Evolutionary conservation across 1,140 invertebrate species (phyloP), one percentile per base, ranked within the genome.

Genomic region (Rhagoletis zephyria): DNA sequence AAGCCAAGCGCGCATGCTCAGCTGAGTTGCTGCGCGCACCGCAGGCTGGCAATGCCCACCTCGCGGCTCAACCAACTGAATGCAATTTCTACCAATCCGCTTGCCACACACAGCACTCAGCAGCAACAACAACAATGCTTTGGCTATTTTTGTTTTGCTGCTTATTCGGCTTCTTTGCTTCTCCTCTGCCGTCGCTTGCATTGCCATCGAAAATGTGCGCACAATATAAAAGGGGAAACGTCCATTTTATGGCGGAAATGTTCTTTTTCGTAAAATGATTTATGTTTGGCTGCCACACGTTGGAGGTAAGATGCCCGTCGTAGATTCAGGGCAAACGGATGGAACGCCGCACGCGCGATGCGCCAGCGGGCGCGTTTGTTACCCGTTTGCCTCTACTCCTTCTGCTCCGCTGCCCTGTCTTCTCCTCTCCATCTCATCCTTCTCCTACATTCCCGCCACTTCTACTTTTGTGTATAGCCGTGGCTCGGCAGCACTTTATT

Each of bases 201-300:
- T 6, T 56, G 16, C 19, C 19, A 19, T 10, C 74, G n/a, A 81
- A 65, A 42, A 51, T 59, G 60, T n/a, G n/a, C n/a, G n/a, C n/a
- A n/a, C 60, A 86, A 86, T 86, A 86, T 63, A 86, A 86, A 86
- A 63, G 51, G n/a, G 85, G 85, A 86, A 86, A 86, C 85, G 85
- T 86, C 85, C 85, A 86, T 86, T 86, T 86, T 86, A 86, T 63
- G 85, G 85, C 85, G 85, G 85, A 86, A 86, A 63, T 86, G 85
- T 86, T 86, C 56, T 63, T 86, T 86, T 86, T 63, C 85, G 30
- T 63, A 40, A 65, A 86, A 86, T 86, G 56, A 86, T 86, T 86
- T 86, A 86, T 86, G 85, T 65, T 61, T 63, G 63, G 19, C 85
- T 65, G 30, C 59, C 59, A 65, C 56, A 61, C 40, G 59, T 61